Base-by-base conservation (phyloP, 2,113 vertebrate species). In the Chrysemys picta region DNA sequence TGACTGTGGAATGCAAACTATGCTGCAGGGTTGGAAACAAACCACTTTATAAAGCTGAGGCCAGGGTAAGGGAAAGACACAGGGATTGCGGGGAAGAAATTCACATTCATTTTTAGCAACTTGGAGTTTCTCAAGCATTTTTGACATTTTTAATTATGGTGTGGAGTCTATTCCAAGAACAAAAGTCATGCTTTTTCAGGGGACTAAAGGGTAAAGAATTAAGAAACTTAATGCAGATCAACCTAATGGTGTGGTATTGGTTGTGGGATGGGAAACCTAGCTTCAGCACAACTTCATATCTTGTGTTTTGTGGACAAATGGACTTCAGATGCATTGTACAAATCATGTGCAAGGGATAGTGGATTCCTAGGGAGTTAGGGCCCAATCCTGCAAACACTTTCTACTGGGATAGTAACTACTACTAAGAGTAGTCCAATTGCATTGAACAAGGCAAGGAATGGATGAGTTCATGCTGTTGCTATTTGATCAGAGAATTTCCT, bases 1-100 rank as follows among this genome's bases (percentile, higher is more conserved):
- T 97, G 96, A 94, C 94, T 96, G 81, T 93, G 97, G 98, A 98
- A 98, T 98, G 97, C 95, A 90, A 97, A 97, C 94, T 97, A 98
- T 98, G 97, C 95, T 96, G 95, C 93, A 94, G 94, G 89, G 96
- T 95, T 97, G 95, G 95, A 97, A 95, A 85, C 91, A 95, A 95
- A 96, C 78, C 93, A 94, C 90, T 97, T 19, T 38, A 91, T 4
- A 89, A 97, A 89, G 93, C 93, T 93, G 97, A 98, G 97, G 97
- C 97, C 97, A 96, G 90, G 85, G 89, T 53, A 94, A 97, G 96
- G 97, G 95, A 96, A 59, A 93, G 96, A 0, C 35, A 87, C 49
- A 2, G 14, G 84, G 86, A 87, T 2, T 59, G 84, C 25, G 31
- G 81, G 84, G 93, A 97, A 96, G 94, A 98, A 95, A 96, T 84